Conservation (phyloP, 64 coral and sea anemone species). For the Catalaphyllia jardinei region DNA sequence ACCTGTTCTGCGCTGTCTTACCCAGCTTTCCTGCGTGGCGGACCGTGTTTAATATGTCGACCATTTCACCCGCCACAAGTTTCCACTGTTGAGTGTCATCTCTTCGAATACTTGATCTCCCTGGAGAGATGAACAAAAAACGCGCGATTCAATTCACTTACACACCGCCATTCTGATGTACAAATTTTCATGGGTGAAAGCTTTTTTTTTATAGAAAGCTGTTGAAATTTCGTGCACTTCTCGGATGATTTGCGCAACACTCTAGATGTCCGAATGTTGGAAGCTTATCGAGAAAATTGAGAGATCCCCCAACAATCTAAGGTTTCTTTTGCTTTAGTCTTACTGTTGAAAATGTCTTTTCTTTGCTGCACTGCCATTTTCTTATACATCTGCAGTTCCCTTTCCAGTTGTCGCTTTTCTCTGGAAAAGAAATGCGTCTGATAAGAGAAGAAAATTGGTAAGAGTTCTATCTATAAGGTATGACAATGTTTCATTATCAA, state of each 20-base stretch:
- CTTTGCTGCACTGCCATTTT: constrained; percentile 82
- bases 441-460: not conserved
- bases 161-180: not conserved
- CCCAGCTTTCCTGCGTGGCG: constrained; percentile 69
- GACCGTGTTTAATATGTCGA: constrained; percentile 77
- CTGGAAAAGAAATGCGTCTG: constrained; percentile 25
- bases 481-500: no score
- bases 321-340: not conserved
- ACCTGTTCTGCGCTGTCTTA: not conserved
- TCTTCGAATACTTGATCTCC: constrained; percentile 56
- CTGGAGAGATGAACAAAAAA: constrained; percentile 6
- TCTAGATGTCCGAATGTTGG: no score
- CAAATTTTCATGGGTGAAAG: not conserved
- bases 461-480: no score
- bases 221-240: no score
- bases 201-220: no score
- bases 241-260: no score
- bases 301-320: no score
- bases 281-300: no score
- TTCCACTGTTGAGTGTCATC: constrained; percentile 82
- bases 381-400: constrained; percentile 75
- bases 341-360: constrained; percentile 39
- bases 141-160: not conserved
- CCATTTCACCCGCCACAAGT: constrained; percentile 89
- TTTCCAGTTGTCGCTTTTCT: constrained; percentile 75